Base-by-base conservation (phyloP, 2,113 vertebrate species). In the Mesocricetus auratus region DNA sequence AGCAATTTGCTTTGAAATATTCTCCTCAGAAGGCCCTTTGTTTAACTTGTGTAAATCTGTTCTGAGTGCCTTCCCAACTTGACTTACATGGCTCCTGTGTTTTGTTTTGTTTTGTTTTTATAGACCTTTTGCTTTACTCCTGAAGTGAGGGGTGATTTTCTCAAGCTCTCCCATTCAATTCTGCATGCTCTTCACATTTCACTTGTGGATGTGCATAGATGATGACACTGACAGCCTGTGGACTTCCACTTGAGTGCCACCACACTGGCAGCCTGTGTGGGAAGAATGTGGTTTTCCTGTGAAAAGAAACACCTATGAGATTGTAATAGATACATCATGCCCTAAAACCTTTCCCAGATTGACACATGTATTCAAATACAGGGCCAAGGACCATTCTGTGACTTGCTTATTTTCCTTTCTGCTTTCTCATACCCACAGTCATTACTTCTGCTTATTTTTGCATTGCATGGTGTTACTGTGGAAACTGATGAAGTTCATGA, bases 1-100 rank as follows among this genome's bases (percentile, higher is more conserved):
- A 96, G 89, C 91, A 96, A 77, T 97, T 97, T 98, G 96, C 83
- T 96, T 89, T 97, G 96, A 94, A 97, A 97, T 97, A 96, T 90
- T 96, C 81, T 96, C 79, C 42, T 96, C 85, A 0, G 26, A 95
- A 97, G 75, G 39, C 36, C 95, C 64, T 90, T 94, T 97, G 26
- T 96, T 95, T 95, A 97, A 96, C 69, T 94, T 94, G 62, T 93
- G 36, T 96, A 97, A 97, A 98, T 97, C 93, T 95, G 29, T 94
- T 98, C 62, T 97, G 95, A 96, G 95, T 94, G 74, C 86, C 92
- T 64, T 91, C 89, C 92, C 77, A 97, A 90, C 62, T 71, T 94
- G 66, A 66, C 90, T 97, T 98, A 97, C 33, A 58, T 94, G 89
- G 26, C 31, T 95, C 94, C 89, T 88, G 2, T 58, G 77, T 15